Evolutionary conservation across 1,140 invertebrate genomes (phyloP).

Genomic region (Habropoda laboriosa): DNA sequence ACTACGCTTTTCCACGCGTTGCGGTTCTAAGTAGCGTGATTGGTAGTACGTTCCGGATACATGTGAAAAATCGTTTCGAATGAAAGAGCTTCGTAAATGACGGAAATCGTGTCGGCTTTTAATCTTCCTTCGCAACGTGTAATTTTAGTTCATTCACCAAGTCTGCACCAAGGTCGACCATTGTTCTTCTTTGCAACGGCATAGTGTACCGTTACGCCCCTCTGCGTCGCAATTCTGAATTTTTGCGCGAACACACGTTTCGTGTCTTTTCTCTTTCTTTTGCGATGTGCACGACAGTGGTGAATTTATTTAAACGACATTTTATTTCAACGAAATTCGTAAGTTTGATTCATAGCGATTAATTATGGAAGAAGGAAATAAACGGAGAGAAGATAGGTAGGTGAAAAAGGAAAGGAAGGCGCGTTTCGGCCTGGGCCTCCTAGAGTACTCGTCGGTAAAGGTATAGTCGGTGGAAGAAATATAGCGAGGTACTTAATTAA

Average conservation of each 20-base stretch:
- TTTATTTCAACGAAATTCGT: too few species aligned
- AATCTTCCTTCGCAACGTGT: neutral
- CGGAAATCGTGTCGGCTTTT: slow-evolving; percentile 20
- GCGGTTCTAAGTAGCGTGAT: slow-evolving; percentile 16
- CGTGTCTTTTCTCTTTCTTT: neutral
- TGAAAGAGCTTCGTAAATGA: neutral
- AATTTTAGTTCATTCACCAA: slow-evolving; percentile 30
- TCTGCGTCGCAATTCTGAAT: slow-evolving; percentile 5
- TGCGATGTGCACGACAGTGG: too few species aligned
- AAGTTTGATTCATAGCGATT: too few species aligned
- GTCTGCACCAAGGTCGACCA: slow-evolving; percentile 1
- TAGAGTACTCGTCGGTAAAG: too few species aligned
- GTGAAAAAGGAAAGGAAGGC: too few species aligned
- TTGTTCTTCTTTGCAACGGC: slow-evolving; percentile 12
- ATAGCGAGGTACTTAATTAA: too few species aligned
- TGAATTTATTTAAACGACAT: too few species aligned
- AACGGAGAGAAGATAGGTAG: too few species aligned
- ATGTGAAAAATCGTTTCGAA: slow-evolving; percentile 21
- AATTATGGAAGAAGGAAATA: too few species aligned
- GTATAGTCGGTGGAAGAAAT: too few species aligned
- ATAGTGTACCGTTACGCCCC: neutral
- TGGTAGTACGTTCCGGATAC: neutral
- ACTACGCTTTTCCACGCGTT: slow-evolving; percentile 3
- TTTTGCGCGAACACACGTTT: too few species aligned
- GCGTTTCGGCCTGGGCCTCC: too few species aligned